A percentile compares a stretch with the other conserved stretches of the same genome.
Conservation (phyloP, 2,113 vertebrate genomes). For the Oophaga pumilio region DNA sequence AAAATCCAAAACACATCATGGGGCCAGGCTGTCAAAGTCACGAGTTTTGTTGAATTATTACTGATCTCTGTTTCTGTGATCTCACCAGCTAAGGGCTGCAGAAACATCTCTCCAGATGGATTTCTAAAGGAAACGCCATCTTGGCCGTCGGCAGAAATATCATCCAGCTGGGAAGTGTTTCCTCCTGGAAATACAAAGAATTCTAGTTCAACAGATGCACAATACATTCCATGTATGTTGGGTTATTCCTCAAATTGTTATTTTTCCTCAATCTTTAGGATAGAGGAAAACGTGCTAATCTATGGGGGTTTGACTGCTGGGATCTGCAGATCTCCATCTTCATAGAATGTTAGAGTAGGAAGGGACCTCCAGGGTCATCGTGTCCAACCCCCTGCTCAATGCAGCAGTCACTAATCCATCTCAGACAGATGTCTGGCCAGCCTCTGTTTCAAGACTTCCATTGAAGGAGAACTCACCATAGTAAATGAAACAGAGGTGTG, state of each 20-base stretch:
- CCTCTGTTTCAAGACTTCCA: no score
- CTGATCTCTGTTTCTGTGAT: neutral
- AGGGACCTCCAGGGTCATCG: no score
- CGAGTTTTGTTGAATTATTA: neutral
- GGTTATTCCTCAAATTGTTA: neutral
- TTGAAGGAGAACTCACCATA: no score
- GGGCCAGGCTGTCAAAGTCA: neutral
- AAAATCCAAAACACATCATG: neutral
- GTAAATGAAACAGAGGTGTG: no score
- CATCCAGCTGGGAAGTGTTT: slow-evolving; percentile 76
- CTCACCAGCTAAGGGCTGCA: slow-evolving; percentile 87
- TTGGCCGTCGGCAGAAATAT: slow-evolving; percentile 81
- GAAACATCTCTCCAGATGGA: slow-evolving; percentile 84
- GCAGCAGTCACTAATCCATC: no score
- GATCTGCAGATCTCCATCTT: no score
- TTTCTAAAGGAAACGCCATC: slow-evolving; percentile 87
- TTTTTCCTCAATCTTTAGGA: no score
- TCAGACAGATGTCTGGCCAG: no score
- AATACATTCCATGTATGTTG: neutral
- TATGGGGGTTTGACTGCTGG: no score
- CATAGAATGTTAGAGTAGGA: no score
- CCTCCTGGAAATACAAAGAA: slow-evolving; percentile 72
- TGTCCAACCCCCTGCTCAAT: no score
- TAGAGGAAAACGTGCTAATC: no score
- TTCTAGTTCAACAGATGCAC: neutral